Base-by-base conservation (phyloP, 2,888 invertebrate species). In the Lordiphosa andalusiaca region DNA sequence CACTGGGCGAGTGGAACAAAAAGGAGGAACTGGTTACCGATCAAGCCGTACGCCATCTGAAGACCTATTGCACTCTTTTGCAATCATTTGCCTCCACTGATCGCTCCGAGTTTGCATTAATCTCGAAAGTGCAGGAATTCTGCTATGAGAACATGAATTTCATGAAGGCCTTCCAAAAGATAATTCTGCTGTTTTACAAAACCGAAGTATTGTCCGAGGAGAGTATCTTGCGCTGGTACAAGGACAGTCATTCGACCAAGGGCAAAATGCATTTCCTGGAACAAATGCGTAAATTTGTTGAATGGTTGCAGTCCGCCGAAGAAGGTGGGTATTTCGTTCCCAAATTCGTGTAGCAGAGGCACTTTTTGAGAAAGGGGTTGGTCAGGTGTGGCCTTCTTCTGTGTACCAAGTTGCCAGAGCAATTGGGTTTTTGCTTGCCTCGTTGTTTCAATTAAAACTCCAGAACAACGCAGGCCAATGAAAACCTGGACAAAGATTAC, bases 111-210 rank as follows among this genome's bases (percentile, higher is more conserved):
- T 92, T 97, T 84, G 94, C 95, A 61, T 92, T 98, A 73, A 92
- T 98, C 86, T 92, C 95, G 73, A 96, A 97, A 91, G 95, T 98
- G 82, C 98, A 98, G 91, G 98, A 98, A 89, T 98, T 95, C 91
- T 98, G 98, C 91, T 98, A 98, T 90, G 98, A 98, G 89, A 98
- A 98, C 92, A 98, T 98, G 98, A 96, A 95, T 90, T 98, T 98
- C 91, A 97, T 98, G 96, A 96, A 97, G 89, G 96, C 96, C 90
- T 98, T 98, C 93, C 96, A 96, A 90, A 98, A 98, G 91, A 97
- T 98, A 86, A 94, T 98, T 86, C 93, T 98, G 90, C 93, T 98
- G 88, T 94, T 98, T 91, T 98, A 98, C 92, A 98, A 97, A 93
- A 96, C 94, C 86, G 97, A 98, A 90, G 96, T 98, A 67, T 92